Conservation (phyloP, 2,888 invertebrate genomes). For the Phortica okadai region DNA sequence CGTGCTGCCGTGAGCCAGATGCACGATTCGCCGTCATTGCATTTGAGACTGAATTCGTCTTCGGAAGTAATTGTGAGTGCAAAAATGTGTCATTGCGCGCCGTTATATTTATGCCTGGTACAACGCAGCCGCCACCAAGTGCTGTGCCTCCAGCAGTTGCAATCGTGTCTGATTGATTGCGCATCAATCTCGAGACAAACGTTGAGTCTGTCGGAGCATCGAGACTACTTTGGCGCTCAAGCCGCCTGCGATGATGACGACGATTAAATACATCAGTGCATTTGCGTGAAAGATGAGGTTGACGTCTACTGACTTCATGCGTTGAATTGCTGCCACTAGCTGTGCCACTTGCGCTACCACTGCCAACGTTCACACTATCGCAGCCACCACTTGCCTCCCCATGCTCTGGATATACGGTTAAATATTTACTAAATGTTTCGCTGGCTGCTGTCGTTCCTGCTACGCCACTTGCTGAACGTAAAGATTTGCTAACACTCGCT, state of each 20-base stretch:
- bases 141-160: slow-evolving; percentile 44
- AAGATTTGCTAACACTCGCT: slow-evolving; percentile 67
- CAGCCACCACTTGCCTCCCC: slow-evolving; percentile 42
- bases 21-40: slow-evolving; percentile 28
- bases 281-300: slow-evolving; percentile 64
- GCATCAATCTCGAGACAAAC: slow-evolving; percentile 62
- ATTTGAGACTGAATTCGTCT: slow-evolving; percentile 35
- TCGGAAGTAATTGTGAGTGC: slow-evolving; percentile 60
- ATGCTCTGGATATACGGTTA: slow-evolving; percentile 71
- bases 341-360: slow-evolving; percentile 48
- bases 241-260: slow-evolving; percentile 64
- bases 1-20: slow-evolving; percentile 53
- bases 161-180: slow-evolving; percentile 69
- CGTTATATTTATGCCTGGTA: slow-evolving; percentile 32
- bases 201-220: slow-evolving; percentile 63
- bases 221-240: slow-evolving; percentile 73
- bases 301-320: slow-evolving; percentile 34
- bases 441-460: slow-evolving; percentile 43
- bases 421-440: slow-evolving; percentile 65
- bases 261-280: slow-evolving; percentile 69
- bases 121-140: slow-evolving; percentile 8
- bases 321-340: slow-evolving; percentile 46
- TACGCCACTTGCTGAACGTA: slow-evolving; percentile 57
- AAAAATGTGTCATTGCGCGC: slow-evolving; percentile 61
- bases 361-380: slow-evolving; percentile 8